Evolutionary conservation across 1,140 invertebrate genomes (phyloP).

Genomic region (Temnothorax longispinosus): DNA sequence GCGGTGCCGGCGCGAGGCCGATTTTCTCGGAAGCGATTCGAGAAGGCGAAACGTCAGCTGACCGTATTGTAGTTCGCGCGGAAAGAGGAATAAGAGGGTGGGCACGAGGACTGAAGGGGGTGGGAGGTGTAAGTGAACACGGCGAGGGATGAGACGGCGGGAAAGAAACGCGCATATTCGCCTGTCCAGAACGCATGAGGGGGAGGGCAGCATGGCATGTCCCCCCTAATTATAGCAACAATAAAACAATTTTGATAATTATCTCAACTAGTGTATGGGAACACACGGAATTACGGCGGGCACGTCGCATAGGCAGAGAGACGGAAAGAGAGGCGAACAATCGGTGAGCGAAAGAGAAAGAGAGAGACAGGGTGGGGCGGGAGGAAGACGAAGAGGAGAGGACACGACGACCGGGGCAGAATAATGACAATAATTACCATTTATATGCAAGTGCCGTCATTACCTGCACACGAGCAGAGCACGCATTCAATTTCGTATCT

Average conservation of each 20-base stretch:
- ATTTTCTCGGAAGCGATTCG: conserved; percentile 73
- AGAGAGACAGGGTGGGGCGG: conserved; percentile 2
- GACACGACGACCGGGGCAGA: conserved; percentile 82
- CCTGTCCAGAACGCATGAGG: conserved; percentile 17
- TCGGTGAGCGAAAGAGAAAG: conserved; percentile 32
- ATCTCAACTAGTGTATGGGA: conserved; percentile 86
- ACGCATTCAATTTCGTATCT: conserved; percentile 86
- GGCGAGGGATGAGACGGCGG: conserved; percentile 42
- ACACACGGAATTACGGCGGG: conserved; percentile 82
- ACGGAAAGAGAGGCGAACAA: conserved; percentile 55
- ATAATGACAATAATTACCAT: conserved; percentile 87
- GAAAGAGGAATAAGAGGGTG: conserved; percentile 63
- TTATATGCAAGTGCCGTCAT: conserved; percentile 86
- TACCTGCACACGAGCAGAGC: conserved; percentile 86
- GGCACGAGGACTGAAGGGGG: conserved; percentile 34
- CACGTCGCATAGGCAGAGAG: conserved; percentile 71
- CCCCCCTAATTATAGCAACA: conserved; percentile 85
- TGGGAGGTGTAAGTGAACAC: conserved; percentile 3
- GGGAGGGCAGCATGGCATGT: conserved; percentile 77
- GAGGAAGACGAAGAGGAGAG: conserved; percentile 60
- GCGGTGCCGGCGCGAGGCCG: conserved; percentile 61
- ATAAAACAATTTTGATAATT: conserved; percentile 86
- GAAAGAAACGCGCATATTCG: conserved; percentile 59
- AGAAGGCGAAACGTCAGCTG: conserved; percentile 70
- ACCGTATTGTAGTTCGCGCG: conserved; percentile 56